Base-by-base conservation (phyloP, 1,140 invertebrate genomes). In the Lepeophtheirus salmonis region DNA sequence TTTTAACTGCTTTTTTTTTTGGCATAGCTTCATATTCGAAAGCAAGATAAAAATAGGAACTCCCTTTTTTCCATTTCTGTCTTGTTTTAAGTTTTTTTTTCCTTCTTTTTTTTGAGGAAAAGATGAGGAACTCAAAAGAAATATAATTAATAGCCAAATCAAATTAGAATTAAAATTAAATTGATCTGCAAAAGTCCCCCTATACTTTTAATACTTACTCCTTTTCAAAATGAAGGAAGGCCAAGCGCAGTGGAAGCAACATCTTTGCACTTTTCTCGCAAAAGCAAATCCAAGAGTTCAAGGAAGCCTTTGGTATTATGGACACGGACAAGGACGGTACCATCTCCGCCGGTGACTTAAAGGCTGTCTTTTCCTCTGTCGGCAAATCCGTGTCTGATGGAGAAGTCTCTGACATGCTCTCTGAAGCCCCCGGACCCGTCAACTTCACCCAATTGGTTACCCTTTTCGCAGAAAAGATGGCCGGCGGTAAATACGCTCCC, bases 321-420 rank as follows among this genome's bases (percentile, higher is more conserved):
- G 94, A 97, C 78, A 83, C 86, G 74, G 89, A 97, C 77, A 91
- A 95, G 75, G 92, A 97, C 74, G 89, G 91, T 68, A 84, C 96
- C 76, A 86, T 97, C 71, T 85, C 86, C 71, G 90, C 92, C 73
- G 84, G 83, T 73, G 92, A 97, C 76, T 79, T 97, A 68, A 84
- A 89, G 70, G 83, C 84, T 68, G 91, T 89, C 69, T 96, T 90
- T 76, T 89, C 94, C 75, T 84, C 85, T 65, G 80, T 96, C 62
- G 92, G 92, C 76, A 84, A 86, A 72, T 77, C 92, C 62, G 82
- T 83, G 67, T 80, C 79, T 66, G 89, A 92, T 68, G 86, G 88
- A 72, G 89, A 94, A 73, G 75, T 92, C 62, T 26, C 92, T 64
- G 81, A 84, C 64, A 94, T 94, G 89, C 73, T 92, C 63, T 76